Evolutionary conservation across 2,888 invertebrate species (phyloP), one percentile per base, ranked within the genome.

Genomic region (Germaria angustata): DNA sequence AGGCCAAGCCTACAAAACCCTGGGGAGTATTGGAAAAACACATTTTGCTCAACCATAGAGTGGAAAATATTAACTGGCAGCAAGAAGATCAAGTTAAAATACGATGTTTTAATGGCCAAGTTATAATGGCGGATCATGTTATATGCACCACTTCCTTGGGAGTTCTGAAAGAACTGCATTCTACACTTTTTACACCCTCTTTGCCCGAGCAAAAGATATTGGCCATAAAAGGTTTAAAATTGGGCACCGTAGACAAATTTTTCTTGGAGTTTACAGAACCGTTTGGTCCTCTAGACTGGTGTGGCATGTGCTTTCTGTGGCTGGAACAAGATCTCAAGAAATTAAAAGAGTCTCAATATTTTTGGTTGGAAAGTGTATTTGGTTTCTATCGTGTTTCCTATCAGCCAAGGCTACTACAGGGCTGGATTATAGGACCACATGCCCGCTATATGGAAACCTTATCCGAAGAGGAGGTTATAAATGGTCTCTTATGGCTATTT

Each of bases 181-280:
- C 49, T 0, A 71, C 84, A 0, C 81, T 90, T 22, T 94, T 94
- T 84, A 86, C 86, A 1, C 94, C 94, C 0, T 76, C 87, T 0
- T 85, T 94, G 20, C 92, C 93, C 0, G 82, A 87, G 1, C 81
- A 85, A 0, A 94, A 93, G 86, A 78, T 90, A 1, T 88, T 89
- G 20, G 92, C 92, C 0, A 93, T 93, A 11, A 87, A 93, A 88
- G 91, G 91, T 17, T 86, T 94, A 8, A 93, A 92, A 3, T 92
- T 93, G 84, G 94, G 94, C 6, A 92, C 92, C 0, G 93, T 94
- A 0, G 92, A 93, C 80, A 95, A 95, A 90, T 92, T 95, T 53
- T 94, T 92, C 86, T 84, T 95, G 17, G 92, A 92, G 80, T 95
- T 93, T 85, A 34, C 55, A 11, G 65, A 79, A 51, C 57, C 78